phyloP scores from a whole-genome alignment of 2,113 vertebrate genomes.

The Microtus montanus region DNA sequence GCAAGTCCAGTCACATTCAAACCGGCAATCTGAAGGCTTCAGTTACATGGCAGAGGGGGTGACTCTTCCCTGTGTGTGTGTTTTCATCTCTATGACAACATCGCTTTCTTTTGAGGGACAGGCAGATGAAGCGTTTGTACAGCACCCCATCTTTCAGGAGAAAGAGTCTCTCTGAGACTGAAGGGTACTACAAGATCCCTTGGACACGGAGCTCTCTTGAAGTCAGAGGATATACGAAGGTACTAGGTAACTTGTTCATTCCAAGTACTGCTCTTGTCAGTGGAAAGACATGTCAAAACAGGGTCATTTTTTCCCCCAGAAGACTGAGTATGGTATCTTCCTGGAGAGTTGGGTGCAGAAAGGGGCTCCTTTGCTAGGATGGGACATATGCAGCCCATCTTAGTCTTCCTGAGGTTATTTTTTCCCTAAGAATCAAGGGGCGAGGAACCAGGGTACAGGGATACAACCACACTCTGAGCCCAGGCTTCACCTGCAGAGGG shows the following conservation, averaged over 20 bases:
- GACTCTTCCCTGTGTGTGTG: not conserved
- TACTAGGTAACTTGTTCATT: not conserved
- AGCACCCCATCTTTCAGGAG: not conserved
- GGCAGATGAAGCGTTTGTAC: no score
- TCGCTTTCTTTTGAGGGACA: not conserved
- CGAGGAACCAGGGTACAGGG: no score
- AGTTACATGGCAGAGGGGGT: not conserved
- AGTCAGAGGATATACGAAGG: not conserved
- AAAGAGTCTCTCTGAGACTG: not conserved
- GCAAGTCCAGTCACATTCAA: not conserved
- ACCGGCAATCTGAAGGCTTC: not conserved
- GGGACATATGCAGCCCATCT: accelerated
- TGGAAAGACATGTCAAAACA: not conserved
- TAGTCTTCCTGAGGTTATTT: not conserved
- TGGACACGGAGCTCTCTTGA: not conserved
- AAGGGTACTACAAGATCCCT: not conserved
- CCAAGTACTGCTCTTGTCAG: accelerated
- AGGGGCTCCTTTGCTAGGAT: not conserved
- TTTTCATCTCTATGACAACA: not conserved
- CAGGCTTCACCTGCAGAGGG: not conserved
- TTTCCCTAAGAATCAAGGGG: not conserved
- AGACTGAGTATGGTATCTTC: not conserved
- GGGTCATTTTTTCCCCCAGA: not conserved
- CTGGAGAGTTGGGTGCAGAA: not conserved
- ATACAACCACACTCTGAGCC: not conserved